Conservation (phyloP, 2,797 vertebrate species). For the Rhinichthys osculus region DNA sequence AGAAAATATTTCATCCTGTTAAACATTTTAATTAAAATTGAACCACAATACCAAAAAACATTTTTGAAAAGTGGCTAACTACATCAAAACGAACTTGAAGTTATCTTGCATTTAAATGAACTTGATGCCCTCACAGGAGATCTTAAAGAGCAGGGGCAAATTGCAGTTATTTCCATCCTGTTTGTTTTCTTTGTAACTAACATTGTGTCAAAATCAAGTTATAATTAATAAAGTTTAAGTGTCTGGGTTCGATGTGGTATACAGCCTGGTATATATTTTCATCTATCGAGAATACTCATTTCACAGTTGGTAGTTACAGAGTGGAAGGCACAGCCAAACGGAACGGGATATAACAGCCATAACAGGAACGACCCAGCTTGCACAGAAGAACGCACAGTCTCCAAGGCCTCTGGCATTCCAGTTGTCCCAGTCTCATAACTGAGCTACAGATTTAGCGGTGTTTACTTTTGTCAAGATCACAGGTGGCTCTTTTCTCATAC, state of each 20-base stretch:
- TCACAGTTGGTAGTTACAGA: neutral
- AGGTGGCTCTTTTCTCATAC: conserved; percentile 55
- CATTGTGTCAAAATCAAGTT: neutral
- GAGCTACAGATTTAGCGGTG: conserved; percentile 1
- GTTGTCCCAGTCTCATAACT: neutral
- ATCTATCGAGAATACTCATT: too few species aligned
- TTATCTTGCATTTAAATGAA: neutral
- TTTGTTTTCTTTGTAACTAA: neutral
- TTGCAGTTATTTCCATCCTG: neutral
- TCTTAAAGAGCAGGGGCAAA: neutral
- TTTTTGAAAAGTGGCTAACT: neutral
- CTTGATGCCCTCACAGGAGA: neutral
- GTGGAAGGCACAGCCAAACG: neutral
- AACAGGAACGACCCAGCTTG: conserved; percentile 16
- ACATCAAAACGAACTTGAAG: neutral
- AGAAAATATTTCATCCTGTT: neutral
- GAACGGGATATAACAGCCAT: neutral
- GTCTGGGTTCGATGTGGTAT: neutral
- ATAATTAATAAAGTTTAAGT: neutral
- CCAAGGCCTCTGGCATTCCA: neutral
- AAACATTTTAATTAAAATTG: neutral
- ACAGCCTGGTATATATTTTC: neutral
- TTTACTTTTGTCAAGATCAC: conserved; percentile 4
- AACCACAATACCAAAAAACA: neutral
- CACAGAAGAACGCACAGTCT: neutral